These are phyloP conservation scores for Ptychochromis oligacanthus DNA, from an alignment of 2,113 vertebrate species.

Conservation along the genomic window DNA sequence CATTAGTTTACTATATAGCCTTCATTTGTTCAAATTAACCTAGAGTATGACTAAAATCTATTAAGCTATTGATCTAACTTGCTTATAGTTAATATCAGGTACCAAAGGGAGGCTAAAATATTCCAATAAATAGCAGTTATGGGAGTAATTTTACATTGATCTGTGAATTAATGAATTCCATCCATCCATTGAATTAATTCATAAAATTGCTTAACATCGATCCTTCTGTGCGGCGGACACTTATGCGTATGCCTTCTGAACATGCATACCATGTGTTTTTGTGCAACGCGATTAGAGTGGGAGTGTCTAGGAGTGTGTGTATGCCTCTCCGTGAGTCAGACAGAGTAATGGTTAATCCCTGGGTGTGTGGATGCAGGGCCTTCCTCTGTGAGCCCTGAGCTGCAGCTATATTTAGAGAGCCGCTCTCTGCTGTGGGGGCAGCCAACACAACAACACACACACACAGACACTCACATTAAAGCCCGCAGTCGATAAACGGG, in stretches of 20 bases:
- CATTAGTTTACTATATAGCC: neutral
- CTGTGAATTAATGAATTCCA: neutral
- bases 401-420: slow-evolving; percentile 62
- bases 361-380: slow-evolving; percentile 11
- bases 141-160: neutral
- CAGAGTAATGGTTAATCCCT: slow-evolving; percentile 50
- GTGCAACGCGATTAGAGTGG: neutral
- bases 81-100: no score
- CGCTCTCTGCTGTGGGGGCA: slow-evolving; percentile 19
- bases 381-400: slow-evolving; percentile 60
- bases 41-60: neutral
- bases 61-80: neutral
- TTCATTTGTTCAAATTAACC: neutral
- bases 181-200: no score
- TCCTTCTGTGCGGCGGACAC: neutral
- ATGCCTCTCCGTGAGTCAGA: neutral
- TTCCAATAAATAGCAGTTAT: neutral
- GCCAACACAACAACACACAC: neutral
- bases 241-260: neutral
- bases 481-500: neutral
- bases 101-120: no score
- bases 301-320: neutral
- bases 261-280: neutral
- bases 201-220: neutral
- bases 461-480: neutral